phyloP scores from a whole-genome alignment of 2,888 invertebrate genomes.

The Amiota minor region DNA sequence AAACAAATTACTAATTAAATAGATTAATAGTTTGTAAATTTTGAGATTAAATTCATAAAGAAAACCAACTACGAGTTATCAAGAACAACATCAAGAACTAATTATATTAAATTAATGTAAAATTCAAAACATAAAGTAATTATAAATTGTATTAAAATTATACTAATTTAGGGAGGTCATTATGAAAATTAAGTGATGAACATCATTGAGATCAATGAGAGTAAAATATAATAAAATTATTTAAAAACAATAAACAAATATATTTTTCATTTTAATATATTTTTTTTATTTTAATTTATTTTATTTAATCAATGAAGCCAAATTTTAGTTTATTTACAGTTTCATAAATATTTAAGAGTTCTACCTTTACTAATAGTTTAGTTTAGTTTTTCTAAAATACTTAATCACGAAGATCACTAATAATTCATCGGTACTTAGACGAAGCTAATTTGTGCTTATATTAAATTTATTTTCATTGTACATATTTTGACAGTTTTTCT shows the following conservation, averaged over 20 bases:
- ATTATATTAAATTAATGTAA: not conserved
- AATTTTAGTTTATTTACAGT: no score
- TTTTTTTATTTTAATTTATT: not conserved
- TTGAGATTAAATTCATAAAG: not conserved
- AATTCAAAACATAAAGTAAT: not conserved
- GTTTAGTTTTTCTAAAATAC: no score
- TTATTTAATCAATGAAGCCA: no score
- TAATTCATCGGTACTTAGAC: no score
- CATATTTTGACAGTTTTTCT: no score
- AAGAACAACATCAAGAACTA: conserved; percentile 7
- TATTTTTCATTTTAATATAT: not conserved
- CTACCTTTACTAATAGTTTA: no score
- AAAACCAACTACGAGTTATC: conserved; percentile 1
- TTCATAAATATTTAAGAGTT: no score
- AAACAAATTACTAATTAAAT: conserved; percentile 25
- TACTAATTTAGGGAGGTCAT: conserved; percentile 25
- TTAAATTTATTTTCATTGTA: no score
- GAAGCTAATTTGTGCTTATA: no score
- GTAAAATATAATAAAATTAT: conserved; percentile 30
- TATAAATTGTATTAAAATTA: conserved; percentile 26
- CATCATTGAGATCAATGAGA: conserved; percentile 15
- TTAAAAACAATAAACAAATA: conserved; percentile 18
- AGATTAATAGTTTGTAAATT: conserved; percentile 13
- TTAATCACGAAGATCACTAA: no score
- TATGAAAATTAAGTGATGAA: conserved; percentile 13